Conservation (phyloP, 2,888 invertebrate genomes). For the Noctua janthe region DNA sequence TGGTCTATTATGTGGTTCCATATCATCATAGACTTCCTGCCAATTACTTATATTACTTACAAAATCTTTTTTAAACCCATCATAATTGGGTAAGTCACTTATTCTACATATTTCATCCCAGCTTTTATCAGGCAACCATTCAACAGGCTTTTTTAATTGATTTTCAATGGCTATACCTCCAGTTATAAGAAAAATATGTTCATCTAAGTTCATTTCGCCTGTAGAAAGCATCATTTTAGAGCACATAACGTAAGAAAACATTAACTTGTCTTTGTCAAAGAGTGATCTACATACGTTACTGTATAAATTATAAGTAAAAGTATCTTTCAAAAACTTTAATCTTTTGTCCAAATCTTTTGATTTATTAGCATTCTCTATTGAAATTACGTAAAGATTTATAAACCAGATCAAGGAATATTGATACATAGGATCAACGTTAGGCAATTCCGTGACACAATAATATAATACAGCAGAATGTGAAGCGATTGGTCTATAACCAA, state of each 20-base stretch:
- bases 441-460: slow-evolving; percentile 95
- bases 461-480: slow-evolving; percentile 95
- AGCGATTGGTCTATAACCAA: slow-evolving; percentile 94
- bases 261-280: slow-evolving; percentile 95
- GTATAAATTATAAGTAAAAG: slow-evolving; percentile 95
- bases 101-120: slow-evolving; percentile 95
- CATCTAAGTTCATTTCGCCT: slow-evolving; percentile 90
- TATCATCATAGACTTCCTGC: slow-evolving; percentile 92
- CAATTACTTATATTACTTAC: slow-evolving; percentile 87
- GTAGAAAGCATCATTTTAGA: slow-evolving; percentile 92
- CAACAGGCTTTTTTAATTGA: slow-evolving; percentile 91
- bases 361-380: slow-evolving; percentile 94
- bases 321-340: slow-evolving; percentile 92
- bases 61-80: slow-evolving; percentile 90
- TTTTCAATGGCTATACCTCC: slow-evolving; percentile 94
- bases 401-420: slow-evolving; percentile 97
- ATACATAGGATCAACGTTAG: slow-evolving; percentile 97
- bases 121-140: slow-evolving; percentile 93
- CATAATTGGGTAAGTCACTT: slow-evolving; percentile 88
- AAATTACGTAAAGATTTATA: slow-evolving; percentile 94
- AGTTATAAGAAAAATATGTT: slow-evolving; percentile 93
- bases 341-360: slow-evolving; percentile 93
- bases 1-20: slow-evolving; percentile 91
- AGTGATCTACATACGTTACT: slow-evolving; percentile 95
- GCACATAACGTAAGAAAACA: slow-evolving; percentile 95